Conservation (phyloP, 2,888 invertebrate genomes). For the Metacarcinus magister region DNA sequence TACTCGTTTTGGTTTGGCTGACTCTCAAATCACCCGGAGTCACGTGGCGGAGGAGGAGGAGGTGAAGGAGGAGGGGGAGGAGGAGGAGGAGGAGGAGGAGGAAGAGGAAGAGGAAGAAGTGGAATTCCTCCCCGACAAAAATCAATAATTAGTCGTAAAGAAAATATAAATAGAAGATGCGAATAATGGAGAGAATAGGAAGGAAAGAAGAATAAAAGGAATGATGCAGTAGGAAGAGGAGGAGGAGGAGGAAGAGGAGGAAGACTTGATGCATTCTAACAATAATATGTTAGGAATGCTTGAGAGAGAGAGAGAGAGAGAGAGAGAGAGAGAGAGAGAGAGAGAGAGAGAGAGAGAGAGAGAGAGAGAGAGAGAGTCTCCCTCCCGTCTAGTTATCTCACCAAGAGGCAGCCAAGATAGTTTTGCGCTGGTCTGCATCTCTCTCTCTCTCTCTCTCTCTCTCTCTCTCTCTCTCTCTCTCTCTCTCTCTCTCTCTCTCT, state of each 20-base stretch:
- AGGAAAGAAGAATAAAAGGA: not conserved
- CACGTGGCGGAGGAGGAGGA: not conserved
- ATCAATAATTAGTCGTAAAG: too few relatives aligned
- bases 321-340: constrained; percentile 1
- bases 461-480: constrained; percentile 45
- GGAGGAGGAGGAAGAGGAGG: not conserved
- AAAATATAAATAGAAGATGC: not conserved
- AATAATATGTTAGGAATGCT: not conserved
- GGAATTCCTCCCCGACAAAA: not conserved
- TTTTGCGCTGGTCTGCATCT: constrained; percentile 4
- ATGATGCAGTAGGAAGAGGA: not conserved
- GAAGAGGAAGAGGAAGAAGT: not conserved
- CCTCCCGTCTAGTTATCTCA: not conserved
- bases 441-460: constrained; percentile 61
- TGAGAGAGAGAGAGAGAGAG: not conserved
- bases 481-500: constrained; percentile 53
- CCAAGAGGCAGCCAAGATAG: constrained; percentile 6
- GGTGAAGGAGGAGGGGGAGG: not conserved
- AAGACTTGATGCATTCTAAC: not conserved
- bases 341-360: constrained; percentile 34
- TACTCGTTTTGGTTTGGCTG: not conserved
- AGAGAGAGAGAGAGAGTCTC: not conserved
- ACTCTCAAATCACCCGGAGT: not conserved
- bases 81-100: constrained; percentile 19
- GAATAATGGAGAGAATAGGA: not conserved